Conservation (phyloP, 2,888 invertebrate species). For the Odontomyia ornata region DNA sequence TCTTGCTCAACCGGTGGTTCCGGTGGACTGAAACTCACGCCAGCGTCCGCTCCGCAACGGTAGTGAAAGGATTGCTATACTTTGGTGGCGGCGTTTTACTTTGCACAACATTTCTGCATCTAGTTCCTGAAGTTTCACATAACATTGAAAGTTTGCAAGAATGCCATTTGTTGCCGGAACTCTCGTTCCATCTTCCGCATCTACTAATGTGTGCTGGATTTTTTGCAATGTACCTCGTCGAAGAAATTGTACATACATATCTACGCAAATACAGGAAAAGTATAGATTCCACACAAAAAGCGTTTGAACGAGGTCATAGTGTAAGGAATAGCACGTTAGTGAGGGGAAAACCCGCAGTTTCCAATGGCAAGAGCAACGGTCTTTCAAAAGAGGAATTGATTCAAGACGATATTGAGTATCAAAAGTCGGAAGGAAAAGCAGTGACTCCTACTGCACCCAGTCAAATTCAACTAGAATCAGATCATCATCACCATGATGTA, state of each 20-base stretch:
- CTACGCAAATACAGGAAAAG: constrained; percentile 67
- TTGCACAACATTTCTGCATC: constrained; percentile 82
- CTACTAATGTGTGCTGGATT: constrained; percentile 79
- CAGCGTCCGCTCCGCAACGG: constrained; percentile 58
- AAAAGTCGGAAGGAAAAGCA: constrained; percentile 26
- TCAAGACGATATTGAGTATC: constrained; percentile 28
- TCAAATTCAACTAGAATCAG: constrained; percentile 38
- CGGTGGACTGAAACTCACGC: constrained; percentile 59
- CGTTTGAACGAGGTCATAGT: constrained; percentile 60
- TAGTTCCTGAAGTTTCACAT: constrained; percentile 77
- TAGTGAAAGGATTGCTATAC: constrained; percentile 74
- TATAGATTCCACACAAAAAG: constrained; percentile 54
- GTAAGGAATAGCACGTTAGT: constrained; percentile 58
- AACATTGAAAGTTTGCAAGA: constrained; percentile 34
- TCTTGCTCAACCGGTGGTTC: constrained; percentile 73
- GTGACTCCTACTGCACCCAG: background rate
- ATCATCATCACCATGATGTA: constrained; percentile 44
- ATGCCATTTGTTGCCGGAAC: constrained; percentile 61
- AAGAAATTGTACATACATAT: constrained; percentile 78
- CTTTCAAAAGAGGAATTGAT: constrained; percentile 1
- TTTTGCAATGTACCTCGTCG: constrained; percentile 81
- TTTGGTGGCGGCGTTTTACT: constrained; percentile 87
- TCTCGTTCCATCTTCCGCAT: constrained; percentile 74
- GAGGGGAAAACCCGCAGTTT: constrained; percentile 14
- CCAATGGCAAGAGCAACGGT: background rate